Evolutionary conservation across 2,113 vertebrate genomes (phyloP).

Genomic region (Poecile atricapillus): DNA sequence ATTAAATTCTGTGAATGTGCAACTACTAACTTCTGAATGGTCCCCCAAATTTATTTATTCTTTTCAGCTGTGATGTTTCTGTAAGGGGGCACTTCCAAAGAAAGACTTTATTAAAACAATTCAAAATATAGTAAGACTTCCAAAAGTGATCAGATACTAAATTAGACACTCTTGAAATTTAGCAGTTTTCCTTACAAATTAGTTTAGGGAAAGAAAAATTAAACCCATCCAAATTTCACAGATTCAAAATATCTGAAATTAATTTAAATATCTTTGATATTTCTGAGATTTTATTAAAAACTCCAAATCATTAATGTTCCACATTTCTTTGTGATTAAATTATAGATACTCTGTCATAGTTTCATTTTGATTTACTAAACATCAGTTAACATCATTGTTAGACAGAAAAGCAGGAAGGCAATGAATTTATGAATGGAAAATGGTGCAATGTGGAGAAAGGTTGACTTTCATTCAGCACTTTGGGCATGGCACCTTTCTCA

Average conservation of each 20-base stretch:
- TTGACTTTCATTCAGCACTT: neutral
- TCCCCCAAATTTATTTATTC: neutral
- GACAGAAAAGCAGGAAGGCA: slow-evolving; percentile 14
- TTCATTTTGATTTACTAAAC: slow-evolving; percentile 55
- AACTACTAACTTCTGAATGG: neutral
- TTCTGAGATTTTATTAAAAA: slow-evolving; percentile 26
- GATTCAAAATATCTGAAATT: neutral
- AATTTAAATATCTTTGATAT: neutral
- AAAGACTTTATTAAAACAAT: neutral
- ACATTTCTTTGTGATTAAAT: slow-evolving; percentile 56
- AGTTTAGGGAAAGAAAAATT: neutral
- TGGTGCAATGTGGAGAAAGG: neutral
- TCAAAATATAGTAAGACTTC: slow-evolving; percentile 14
- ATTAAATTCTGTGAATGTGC: neutral
- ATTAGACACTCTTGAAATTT: slow-evolving; percentile 36
- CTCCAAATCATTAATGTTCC: neutral
- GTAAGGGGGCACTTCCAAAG: neutral
- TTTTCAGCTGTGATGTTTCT: neutral
- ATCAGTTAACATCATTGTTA: slow-evolving; percentile 17
- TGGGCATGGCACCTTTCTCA: neutral
- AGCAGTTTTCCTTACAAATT: slow-evolving; percentile 25
- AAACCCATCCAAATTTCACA: neutral
- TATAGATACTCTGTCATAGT: slow-evolving; percentile 55
- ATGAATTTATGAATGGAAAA: neutral
- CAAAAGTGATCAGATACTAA: slow-evolving; percentile 38